phyloP scores from a whole-genome alignment of 2,113 vertebrate species.

The Gadus chalcogrammus region DNA sequence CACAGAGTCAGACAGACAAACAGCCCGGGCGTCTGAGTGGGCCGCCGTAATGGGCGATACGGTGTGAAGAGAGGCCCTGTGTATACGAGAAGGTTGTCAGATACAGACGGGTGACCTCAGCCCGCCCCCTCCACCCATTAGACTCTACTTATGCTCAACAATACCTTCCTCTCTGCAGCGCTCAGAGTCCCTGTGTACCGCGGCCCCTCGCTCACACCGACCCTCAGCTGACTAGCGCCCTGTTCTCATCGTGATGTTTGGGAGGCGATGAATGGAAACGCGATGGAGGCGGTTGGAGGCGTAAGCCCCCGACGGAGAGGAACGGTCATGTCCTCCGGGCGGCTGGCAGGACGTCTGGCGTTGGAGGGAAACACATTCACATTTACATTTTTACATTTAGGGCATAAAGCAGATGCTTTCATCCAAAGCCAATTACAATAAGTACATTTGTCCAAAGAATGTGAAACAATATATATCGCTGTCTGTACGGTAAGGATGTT shows the following conservation, averaged over 20 bases:
- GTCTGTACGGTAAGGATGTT: too few relatives aligned
- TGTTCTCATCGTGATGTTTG: conserved; percentile 33
- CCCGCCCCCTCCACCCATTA: not conserved
- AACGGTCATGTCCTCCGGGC: conserved; percentile 34
- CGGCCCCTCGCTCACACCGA: conserved; percentile 9
- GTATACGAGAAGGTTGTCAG: conserved; percentile 38
- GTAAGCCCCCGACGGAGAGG: conserved; percentile 25
- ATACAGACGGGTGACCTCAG: conserved; percentile 24
- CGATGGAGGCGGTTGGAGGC: conserved; percentile 50
- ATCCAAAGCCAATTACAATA: too few relatives aligned
- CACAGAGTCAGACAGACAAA: conserved; percentile 24
- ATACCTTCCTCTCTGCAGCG: not conserved
- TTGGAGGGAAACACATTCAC: not conserved
- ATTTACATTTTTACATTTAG: conserved; percentile 52
- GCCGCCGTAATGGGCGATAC: conserved; percentile 1
- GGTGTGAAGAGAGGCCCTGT: conserved; percentile 5
- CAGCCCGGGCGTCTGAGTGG: not conserved
- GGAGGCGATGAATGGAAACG: conserved; percentile 49
- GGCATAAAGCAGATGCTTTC: conserved; percentile 6
- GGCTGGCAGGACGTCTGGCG: not conserved
- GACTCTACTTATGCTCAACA: too few relatives aligned
- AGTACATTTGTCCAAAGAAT: too few relatives aligned
- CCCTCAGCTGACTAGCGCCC: conserved; percentile 12
- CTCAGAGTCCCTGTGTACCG: conserved; percentile 2
- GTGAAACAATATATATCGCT: too few relatives aligned